Base-by-base conservation (phyloP, 2,113 vertebrate genomes). In the Oplegnathus fasciatus region DNA sequence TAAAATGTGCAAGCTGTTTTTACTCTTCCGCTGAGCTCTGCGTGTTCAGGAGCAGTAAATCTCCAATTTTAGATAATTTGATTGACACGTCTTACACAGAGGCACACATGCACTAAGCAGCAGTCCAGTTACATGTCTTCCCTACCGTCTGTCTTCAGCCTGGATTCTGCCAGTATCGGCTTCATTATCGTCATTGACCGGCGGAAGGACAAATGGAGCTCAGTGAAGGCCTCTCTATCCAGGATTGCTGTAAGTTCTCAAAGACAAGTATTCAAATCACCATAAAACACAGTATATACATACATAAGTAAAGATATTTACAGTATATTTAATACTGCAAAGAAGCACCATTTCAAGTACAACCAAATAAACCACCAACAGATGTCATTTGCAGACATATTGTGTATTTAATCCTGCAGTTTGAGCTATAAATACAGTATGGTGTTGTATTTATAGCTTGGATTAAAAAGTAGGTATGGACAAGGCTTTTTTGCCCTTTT, bases 171-270 rank as follows among this genome's bases (percentile, higher is more conserved):
- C 90, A 98, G 97, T 91, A 98, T 99, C 0, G 98, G 98, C 54
- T 99, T 99, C 89, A 67, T 99, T 85, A 97, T 99, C 86, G 95
- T 99, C 83, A 98, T 99, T 1, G 98, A 99, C 95, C 96, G 98
- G 65, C 92, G 98, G 76, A 96, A 97, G 91, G 98, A 99, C 96
- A 99, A 97, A 94, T 99, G 98, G 98, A 98, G 96, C 37, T 95
- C 98, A 3, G 95, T 99, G 44, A 98, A 98, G 90, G 96, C 97
- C 42, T 98, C 98, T 34, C 94, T 99, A 62, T 96, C 96, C 75
- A 95, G 97, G 85, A 99, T 99, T 78, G 97, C 98, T 87, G 98
- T 99, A 94, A 96, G 96, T 97, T 68, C 46, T 52, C 18, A 55
- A 1, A 61, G 9, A 68, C 18, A 32, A 15, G 5, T 48, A 0